Conservation (phyloP, 1,140 invertebrate genomes). For the Linepithema humile region DNA sequence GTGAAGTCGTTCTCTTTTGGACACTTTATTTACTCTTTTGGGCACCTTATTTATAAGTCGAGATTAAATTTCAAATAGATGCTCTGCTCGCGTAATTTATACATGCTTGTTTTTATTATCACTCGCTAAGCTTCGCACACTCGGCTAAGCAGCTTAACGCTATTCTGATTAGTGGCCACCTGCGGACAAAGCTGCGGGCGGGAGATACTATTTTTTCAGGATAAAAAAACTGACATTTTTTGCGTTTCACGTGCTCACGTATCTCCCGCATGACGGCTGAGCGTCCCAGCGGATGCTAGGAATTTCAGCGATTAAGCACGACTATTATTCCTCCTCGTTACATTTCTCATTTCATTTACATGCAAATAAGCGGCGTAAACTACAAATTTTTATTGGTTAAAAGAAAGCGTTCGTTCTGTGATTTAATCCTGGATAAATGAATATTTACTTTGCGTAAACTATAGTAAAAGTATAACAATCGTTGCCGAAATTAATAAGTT, state of each 20-base stretch:
- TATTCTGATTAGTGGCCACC: conserved; percentile 30
- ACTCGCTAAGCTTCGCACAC: not conserved
- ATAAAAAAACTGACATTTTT: conserved; percentile 17
- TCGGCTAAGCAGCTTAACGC: conserved; percentile 31
- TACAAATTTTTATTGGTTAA: conserved; percentile 11
- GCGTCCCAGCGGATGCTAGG: not conserved
- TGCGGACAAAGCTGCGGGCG: not conserved
- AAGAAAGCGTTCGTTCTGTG: not conserved
- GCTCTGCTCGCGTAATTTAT: not conserved
- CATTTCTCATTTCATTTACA: conserved; percentile 26
- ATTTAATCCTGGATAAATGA: not conserved
- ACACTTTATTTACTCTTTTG: too few species aligned
- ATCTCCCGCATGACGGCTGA: not conserved
- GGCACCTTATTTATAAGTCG: not conserved
- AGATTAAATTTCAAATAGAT: conserved; percentile 34
- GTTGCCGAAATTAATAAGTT: not conserved
- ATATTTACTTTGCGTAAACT: not conserved
- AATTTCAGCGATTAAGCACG: conserved; percentile 24
- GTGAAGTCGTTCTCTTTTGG: not conserved
- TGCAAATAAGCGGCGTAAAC: conserved; percentile 10
- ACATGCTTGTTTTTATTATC: conserved; percentile 22
- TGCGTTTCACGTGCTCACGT: not conserved
- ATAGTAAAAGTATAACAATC: not conserved
- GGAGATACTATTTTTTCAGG: conserved; percentile 8
- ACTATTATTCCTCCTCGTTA: conserved; percentile 9